These are phyloP conservation scores for Etheostoma nigrum DNA, from an alignment of 2,797 vertebrate genomes.

Conservation along the genomic window DNA sequence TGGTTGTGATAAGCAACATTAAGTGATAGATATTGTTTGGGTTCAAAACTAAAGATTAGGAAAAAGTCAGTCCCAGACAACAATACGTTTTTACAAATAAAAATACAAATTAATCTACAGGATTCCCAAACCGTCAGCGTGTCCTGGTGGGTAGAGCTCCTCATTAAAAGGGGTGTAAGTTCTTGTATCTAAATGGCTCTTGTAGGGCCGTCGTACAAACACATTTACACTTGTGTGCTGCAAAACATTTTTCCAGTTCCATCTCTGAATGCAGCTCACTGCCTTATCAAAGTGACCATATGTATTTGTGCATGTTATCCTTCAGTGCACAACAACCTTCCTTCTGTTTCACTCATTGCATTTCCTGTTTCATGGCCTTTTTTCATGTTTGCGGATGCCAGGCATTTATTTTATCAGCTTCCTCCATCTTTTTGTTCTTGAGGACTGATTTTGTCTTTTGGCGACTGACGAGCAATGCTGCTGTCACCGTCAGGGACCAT, in stretches of 20 bases:
- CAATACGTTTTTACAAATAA: too few species aligned
- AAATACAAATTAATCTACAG: too few species aligned
- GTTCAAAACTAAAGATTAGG: too few species aligned
- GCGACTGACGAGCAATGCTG: constrained; percentile 33
- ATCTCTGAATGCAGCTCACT: constrained; percentile 2
- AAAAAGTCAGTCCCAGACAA: too few species aligned
- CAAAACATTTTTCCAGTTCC: background rate
- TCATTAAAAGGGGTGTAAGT: too few species aligned
- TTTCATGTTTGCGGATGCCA: constrained; percentile 23
- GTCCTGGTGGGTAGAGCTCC: too few species aligned
- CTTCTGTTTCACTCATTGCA: constrained; percentile 22
- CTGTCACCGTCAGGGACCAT: constrained; percentile 63
- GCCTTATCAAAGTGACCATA: background rate
- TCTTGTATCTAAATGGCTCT: too few species aligned
- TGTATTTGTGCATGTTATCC: constrained; percentile 28
- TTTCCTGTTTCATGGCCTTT: constrained; percentile 16
- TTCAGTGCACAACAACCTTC: background rate
- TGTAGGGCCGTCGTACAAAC: too few species aligned
- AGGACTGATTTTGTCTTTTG: constrained; percentile 40
- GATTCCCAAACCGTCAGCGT: too few species aligned
- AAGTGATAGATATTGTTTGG: too few species aligned
- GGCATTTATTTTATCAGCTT: constrained; percentile 47
- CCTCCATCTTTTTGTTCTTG: constrained; percentile 46
- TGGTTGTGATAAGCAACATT: too few species aligned
- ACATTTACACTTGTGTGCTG: constrained; percentile 6